Percentiles rank a stretch among this genome's conserved stretches.
Conservation (phyloP, 35 echinoderm and acorn worm genomes). For the Holothuria glaberrima region DNA sequence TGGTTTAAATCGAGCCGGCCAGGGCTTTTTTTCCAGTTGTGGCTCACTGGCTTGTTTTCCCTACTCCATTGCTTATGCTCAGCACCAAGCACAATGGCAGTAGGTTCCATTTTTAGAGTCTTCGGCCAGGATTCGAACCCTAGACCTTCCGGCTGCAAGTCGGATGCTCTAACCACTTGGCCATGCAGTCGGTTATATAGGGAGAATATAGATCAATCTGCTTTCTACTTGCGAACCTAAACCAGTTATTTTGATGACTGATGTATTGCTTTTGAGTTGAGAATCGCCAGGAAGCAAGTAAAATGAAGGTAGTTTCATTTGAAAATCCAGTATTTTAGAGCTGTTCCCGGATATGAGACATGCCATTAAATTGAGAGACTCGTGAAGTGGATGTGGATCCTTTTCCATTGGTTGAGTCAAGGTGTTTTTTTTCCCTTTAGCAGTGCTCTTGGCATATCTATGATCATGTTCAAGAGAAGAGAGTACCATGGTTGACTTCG, state of each 20-base stretch:
- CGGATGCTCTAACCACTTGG: too few relatives aligned
- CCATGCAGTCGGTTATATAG: too few relatives aligned
- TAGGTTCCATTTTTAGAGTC: too few relatives aligned
- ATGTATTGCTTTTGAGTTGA: slow-evolving; percentile 39
- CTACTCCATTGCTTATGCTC: too few relatives aligned
- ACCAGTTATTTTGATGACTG: slow-evolving; percentile 16
- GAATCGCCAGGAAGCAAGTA: slow-evolving; percentile 28
- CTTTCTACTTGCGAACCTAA: not conserved
- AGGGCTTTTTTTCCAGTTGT: too few relatives aligned
- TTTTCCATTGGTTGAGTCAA: not conserved
- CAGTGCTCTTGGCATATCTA: slow-evolving; percentile 10
- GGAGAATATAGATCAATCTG: not conserved
- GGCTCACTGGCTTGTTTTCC: too few relatives aligned
- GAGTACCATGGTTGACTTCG: slow-evolving; percentile 28
- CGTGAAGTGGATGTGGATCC: slow-evolving; percentile 25
- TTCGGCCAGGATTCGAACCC: too few relatives aligned
- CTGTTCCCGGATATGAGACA: slow-evolving; percentile 28
- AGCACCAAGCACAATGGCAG: too few relatives aligned
- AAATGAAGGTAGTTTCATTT: not conserved
- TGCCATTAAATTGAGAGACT: slow-evolving; percentile 18
- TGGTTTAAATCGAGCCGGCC: too few relatives aligned
- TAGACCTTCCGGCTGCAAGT: too few relatives aligned
- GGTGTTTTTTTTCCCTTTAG: slow-evolving; percentile 11
- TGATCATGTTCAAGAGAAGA: not conserved
- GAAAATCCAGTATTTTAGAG: slow-evolving; percentile 29